A percentile compares a stretch with the other conserved stretches of the same genome.
Conservation (phyloP, 2,888 invertebrate genomes). For the Vandiemenella viatica region DNA sequence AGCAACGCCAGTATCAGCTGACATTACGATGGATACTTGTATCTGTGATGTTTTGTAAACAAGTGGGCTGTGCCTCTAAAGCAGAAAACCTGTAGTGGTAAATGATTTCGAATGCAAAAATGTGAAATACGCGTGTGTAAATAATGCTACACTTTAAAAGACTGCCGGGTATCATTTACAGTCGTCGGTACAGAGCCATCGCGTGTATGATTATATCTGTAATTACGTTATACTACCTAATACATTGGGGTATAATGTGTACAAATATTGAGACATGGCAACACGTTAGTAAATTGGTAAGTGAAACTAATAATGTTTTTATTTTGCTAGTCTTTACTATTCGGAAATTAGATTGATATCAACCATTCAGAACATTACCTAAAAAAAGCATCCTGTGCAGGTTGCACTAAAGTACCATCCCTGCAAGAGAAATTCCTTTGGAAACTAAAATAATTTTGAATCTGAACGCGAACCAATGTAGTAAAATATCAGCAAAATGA, state of each 20-base stretch:
- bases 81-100: not conserved
- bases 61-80: not conserved
- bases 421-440: too few species aligned
- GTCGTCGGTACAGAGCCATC: conserved; percentile 17
- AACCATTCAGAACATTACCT: too few species aligned
- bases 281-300: conserved; percentile 27
- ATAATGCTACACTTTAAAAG: conserved; percentile 10
- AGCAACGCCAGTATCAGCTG: too few species aligned
- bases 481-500: too few species aligned
- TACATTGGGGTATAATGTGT: conserved; percentile 42
- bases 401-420: too few species aligned
- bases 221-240: conserved; percentile 32
- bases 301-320: not conserved
- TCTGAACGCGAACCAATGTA: too few species aligned
- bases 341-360: too few species aligned
- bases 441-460: too few species aligned
- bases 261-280: conserved; percentile 40
- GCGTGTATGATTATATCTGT: conserved; percentile 24
- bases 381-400: too few species aligned
- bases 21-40: too few species aligned
- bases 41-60: not conserved
- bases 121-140: not conserved
- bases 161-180: conserved; percentile 11
- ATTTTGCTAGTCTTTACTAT: not conserved
- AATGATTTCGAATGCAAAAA: not conserved